Percentiles rank a stretch among this genome's conserved stretches.
These are phyloP conservation scores for Thunnus thynnus DNA, from an alignment of 2,113 vertebrate species.

Conservation along the genomic window DNA sequence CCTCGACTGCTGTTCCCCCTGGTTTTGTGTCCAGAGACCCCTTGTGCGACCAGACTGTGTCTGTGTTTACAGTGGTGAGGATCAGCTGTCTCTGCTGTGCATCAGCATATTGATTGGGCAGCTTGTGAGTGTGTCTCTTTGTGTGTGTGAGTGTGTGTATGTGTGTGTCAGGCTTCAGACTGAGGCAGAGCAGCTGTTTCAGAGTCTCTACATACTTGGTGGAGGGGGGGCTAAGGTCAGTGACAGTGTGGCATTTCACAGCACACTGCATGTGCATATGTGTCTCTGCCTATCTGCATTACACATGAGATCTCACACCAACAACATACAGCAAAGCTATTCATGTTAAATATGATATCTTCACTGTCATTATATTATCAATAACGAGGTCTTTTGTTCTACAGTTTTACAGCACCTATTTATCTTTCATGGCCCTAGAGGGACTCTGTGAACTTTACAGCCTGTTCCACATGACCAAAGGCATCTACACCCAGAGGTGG, in stretches of 20 bases:
- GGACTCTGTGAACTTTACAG: constrained; percentile 11
- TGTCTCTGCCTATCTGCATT: constrained; percentile 40
- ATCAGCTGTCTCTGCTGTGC: constrained; percentile 55
- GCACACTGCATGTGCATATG: constrained; percentile 40
- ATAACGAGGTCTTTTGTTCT: constrained; percentile 17
- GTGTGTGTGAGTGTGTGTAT: constrained; percentile 28
- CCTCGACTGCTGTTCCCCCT: neutral
- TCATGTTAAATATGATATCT: neutral
- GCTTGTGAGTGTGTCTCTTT: constrained; percentile 16
- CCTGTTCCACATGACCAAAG: constrained; percentile 5
- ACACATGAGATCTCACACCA: constrained; percentile 10
- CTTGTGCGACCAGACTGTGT: constrained; percentile 36
- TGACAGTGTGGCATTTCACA: constrained; percentile 70
- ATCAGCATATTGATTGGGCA: constrained; percentile 47
- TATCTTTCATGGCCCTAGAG: neutral
- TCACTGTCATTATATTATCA: neutral
- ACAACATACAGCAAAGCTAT: neutral
- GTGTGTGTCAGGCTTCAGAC: constrained; percentile 21
- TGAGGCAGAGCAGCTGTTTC: constrained; percentile 72
- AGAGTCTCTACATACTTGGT: constrained; percentile 55
- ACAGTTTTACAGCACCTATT: neutral
- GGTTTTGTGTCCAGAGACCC: constrained; percentile 23
- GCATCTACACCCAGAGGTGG: neutral
- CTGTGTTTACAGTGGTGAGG: constrained; percentile 64
- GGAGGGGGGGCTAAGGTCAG: constrained; percentile 42